Percentiles rank a stretch among this genome's conserved stretches.
These are phyloP conservation scores for Ceyx cyanopectus DNA, from an alignment of 2,113 vertebrate species.

Conservation along the genomic window DNA sequence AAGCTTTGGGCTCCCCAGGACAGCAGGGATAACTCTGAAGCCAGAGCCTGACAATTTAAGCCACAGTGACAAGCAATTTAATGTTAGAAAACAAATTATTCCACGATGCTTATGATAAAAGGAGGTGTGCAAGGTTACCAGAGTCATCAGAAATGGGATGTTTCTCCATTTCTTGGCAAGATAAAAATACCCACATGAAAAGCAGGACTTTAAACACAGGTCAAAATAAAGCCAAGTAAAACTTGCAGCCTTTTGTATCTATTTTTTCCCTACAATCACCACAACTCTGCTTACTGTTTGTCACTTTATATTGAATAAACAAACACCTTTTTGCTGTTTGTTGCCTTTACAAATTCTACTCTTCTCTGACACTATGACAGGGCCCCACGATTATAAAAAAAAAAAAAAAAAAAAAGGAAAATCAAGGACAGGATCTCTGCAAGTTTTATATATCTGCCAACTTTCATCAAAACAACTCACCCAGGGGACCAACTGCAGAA, in stretches of 20 bases:
- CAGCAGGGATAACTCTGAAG: not conserved
- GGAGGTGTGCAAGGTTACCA: not conserved
- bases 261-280: not conserved
- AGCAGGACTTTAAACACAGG: not conserved
- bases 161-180: not conserved
- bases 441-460: not conserved
- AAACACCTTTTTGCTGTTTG: not conserved
- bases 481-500: not conserved
- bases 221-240: not conserved
- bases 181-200: not conserved
- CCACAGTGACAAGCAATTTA: not conserved
- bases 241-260: not conserved
- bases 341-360: not conserved
- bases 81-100: not conserved
- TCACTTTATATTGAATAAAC: not conserved
- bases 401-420: not conserved
- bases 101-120: not conserved
- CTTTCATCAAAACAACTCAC: constrained; percentile 4
- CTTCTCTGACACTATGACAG: not conserved
- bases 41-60: not conserved
- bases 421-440: not conserved
- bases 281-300: not conserved
- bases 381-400: not conserved
- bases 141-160: accelerated
- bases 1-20: not conserved